Percentiles rank a stretch among this genome's conserved stretches.
Conservation (phyloP, 2,113 vertebrate genomes). For the Microtus pennsylvanicus region DNA sequence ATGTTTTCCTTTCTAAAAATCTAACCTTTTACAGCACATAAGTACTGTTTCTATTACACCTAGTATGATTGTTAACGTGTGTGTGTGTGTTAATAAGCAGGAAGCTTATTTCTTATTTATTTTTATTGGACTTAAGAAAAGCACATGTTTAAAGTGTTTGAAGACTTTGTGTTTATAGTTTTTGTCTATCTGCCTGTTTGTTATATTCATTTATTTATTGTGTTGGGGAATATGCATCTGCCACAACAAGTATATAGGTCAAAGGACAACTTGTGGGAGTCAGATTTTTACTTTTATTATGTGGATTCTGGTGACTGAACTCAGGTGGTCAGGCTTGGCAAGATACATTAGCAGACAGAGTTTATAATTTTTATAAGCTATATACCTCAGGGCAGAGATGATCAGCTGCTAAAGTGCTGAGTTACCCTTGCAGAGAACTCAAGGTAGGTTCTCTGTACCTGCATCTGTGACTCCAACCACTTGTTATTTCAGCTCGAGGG, state of each 20-base stretch:
- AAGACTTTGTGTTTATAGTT: neutral
- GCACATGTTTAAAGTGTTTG: neutral
- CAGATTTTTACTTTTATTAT: neutral
- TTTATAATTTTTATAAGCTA: neutral
- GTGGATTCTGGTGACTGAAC: neutral
- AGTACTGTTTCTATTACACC: neutral
- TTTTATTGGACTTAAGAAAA: neutral
- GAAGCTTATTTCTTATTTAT: neutral
- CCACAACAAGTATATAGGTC: neutral
- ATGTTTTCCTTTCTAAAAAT: neutral
- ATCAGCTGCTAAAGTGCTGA: no score
- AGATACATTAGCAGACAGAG: neutral
- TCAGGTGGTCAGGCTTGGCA: neutral
- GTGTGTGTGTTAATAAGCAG: neutral
- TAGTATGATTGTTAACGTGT: neutral
- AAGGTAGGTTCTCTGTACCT: no score
- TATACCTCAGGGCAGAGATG: no score
- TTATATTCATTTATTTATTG: neutral
- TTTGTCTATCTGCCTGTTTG: neutral
- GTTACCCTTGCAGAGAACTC: no score
- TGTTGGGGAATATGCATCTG: neutral
- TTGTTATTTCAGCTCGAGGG: no score
- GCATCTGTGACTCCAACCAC: no score
- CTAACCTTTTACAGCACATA: neutral
- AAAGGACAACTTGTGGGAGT: neutral